phyloP scores from a whole-genome alignment of 30 jellyfish, hydroid and myxozoan genomes.

The Cassiopea xamachana region DNA sequence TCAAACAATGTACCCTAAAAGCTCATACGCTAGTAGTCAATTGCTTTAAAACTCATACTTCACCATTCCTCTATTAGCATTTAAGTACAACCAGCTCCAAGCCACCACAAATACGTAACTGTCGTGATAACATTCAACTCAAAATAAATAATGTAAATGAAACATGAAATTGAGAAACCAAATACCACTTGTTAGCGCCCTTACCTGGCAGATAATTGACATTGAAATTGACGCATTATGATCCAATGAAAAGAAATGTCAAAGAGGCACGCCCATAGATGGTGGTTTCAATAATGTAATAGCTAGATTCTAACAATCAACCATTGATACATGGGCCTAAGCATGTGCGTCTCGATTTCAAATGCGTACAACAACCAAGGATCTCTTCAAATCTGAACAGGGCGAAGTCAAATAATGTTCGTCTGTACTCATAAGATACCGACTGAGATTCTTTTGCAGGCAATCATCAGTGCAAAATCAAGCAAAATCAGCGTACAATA shows the following conservation, averaged over 20 bases:
- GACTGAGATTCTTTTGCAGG: neutral
- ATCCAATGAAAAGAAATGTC: neutral
- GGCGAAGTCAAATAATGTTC: neutral
- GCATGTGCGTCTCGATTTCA: neutral
- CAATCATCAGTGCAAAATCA: neutral
- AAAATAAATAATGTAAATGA: neutral
- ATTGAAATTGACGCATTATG: neutral
- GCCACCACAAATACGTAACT: neutral
- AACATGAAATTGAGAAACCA: neutral
- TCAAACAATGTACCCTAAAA: too few relatives aligned
- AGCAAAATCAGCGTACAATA: neutral
- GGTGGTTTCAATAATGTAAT: neutral
- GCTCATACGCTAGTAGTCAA: too few relatives aligned
- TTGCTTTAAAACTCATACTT: too few relatives aligned
- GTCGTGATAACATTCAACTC: neutral
- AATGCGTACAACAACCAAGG: neutral
- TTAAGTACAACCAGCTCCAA: neutral
- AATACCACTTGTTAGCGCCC: neutral
- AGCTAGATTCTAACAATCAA: neutral
- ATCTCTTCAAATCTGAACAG: neutral
- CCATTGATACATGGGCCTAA: slow-evolving; percentile 13
- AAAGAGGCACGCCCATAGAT: neutral
- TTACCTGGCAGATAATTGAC: neutral
- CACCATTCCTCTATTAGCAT: too few relatives aligned
- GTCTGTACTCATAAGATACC: neutral